phyloP scores from a whole-genome alignment of 2,888 invertebrate genomes.

The Scaptomyza cyrtandrae region DNA sequence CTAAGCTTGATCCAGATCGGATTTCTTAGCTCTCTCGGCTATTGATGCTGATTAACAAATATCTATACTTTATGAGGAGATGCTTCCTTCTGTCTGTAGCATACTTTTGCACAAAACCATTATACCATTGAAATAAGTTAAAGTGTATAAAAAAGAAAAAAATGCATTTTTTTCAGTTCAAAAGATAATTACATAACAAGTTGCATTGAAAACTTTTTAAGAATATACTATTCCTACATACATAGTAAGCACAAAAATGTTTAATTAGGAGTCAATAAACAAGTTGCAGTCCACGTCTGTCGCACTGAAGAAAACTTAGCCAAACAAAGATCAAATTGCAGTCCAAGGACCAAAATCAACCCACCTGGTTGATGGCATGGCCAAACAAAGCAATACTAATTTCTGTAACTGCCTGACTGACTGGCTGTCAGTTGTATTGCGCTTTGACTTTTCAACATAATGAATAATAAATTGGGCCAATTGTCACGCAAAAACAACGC shows the following conservation, averaged over 20 bases:
- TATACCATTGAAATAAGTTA: too few relatives aligned
- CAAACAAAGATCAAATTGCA: slow-evolving; percentile 25
- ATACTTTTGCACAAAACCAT: too few relatives aligned
- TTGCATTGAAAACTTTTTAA: too few relatives aligned
- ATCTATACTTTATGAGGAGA: too few relatives aligned
- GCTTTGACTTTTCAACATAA: slow-evolving; percentile 81
- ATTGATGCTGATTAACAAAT: too few relatives aligned
- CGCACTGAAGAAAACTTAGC: slow-evolving; percentile 29
- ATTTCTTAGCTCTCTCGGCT: too few relatives aligned
- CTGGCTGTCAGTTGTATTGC: slow-evolving; percentile 74
- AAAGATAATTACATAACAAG: too few relatives aligned
- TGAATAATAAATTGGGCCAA: slow-evolving; percentile 83
- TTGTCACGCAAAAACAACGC: slow-evolving; percentile 81
- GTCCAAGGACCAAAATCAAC: slow-evolving; percentile 13
- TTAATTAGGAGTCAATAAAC: slow-evolving; percentile 15
- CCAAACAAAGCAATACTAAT: slow-evolving; percentile 54
- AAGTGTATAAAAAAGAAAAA: too few relatives aligned
- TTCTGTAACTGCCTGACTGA: slow-evolving; percentile 63
- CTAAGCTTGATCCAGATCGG: too few relatives aligned
- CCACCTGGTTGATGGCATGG: slow-evolving; percentile 10
- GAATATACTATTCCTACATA: not conserved
- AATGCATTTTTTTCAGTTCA: too few relatives aligned
- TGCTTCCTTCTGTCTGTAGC: too few relatives aligned
- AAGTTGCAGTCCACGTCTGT: slow-evolving; percentile 21
- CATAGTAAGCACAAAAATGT: not conserved